phyloP scores from a whole-genome alignment of 1,140 invertebrate genomes.

The Drosophila asahinai region DNA sequence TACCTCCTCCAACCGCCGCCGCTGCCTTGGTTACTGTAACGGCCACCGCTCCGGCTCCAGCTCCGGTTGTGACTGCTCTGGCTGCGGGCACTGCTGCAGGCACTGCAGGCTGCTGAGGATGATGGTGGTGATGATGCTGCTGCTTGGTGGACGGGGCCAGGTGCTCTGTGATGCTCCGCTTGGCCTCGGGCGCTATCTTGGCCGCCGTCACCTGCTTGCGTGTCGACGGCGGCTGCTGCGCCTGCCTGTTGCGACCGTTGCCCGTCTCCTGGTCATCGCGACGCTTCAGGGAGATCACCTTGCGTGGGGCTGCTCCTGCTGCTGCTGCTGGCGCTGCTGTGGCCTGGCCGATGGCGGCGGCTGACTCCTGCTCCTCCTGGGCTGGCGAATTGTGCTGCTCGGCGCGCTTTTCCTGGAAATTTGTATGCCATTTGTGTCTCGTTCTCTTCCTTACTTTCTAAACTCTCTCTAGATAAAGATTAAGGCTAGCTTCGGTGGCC shows the following conservation, averaged over 20 bases:
- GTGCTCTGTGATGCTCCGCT: conserved; percentile 75
- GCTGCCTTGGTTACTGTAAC: not conserved
- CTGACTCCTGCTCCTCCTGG: conserved; percentile 51
- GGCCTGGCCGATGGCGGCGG: not conserved
- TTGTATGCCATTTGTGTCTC: conserved; percentile 22
- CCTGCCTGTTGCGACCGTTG: conserved; percentile 26
- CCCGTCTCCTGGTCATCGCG: conserved; percentile 60
- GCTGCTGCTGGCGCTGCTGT: conserved; percentile 15
- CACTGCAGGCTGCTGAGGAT: conserved; percentile 35
- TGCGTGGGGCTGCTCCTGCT: conserved; percentile 62
- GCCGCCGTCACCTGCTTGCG: conserved; percentile 78
- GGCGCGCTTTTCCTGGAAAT: conserved; percentile 70
- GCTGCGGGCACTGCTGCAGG: conserved; percentile 37
- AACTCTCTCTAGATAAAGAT: too few relatives aligned
- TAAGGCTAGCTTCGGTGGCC: conserved; percentile 6
- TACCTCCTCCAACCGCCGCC: conserved; percentile 45
- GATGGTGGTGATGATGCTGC: conserved; percentile 53
- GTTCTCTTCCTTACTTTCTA: not conserved
- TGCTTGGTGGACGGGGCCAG: conserved; percentile 60
- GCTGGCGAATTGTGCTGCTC: conserved; percentile 64
- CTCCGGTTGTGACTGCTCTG: conserved; percentile 26
- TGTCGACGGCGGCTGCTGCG: conserved; percentile 7
- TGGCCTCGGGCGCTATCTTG: conserved; percentile 82
- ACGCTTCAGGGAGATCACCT: conserved; percentile 82
- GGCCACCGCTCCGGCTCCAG: conserved; percentile 44